Conservation (phyloP, 2,113 vertebrate species). For the Odontophorus gujanensis region DNA sequence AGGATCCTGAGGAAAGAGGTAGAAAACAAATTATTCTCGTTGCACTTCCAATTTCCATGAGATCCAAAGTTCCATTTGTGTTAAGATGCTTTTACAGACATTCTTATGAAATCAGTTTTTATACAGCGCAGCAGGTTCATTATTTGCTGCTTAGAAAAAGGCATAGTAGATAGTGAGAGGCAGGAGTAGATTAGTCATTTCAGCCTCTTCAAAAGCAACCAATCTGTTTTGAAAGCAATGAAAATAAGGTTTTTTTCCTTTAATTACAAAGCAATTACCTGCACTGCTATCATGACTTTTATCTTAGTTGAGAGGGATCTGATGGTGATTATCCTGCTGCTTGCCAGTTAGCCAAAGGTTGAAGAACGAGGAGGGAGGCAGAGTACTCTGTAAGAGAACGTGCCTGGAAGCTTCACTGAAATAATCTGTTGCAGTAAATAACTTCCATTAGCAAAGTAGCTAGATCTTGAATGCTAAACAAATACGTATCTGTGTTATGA, state of each 20-base stretch:
- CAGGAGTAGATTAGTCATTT: background rate
- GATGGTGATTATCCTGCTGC: background rate
- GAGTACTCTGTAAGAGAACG: fast-evolving
- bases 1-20: background rate
- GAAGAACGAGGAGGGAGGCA: background rate
- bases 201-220: background rate
- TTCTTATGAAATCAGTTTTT: background rate
- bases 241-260: background rate
- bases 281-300: background rate
- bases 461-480: background rate
- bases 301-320: background rate
- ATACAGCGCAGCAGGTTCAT: background rate
- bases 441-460: background rate
- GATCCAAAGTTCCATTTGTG: background rate
- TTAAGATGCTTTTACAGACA: background rate
- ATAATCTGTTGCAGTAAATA: background rate
- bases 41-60: background rate
- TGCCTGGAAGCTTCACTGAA: background rate
- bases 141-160: background rate
- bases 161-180: background rate
- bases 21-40: background rate
- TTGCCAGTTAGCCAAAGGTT: background rate
- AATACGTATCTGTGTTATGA: background rate
- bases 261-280: background rate
- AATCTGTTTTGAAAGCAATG: background rate